Evolutionary conservation across 2,888 invertebrate genomes (phyloP), one percentile per base, ranked within the genome.

Genomic region (Malacosoma neustria): DNA sequence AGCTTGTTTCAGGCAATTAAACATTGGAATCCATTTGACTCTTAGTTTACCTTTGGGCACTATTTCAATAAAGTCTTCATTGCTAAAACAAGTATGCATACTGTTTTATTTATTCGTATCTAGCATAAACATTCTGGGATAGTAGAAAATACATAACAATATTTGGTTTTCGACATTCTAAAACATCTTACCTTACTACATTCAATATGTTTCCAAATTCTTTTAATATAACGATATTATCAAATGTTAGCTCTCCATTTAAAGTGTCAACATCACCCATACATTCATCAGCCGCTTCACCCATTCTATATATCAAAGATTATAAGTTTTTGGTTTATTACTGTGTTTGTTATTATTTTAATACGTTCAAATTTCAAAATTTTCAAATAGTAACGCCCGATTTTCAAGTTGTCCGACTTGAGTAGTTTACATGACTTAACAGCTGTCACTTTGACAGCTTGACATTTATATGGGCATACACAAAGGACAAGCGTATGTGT

Each of bases 11-110:
- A 86, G 51, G 42, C 67, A 77, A 42, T 80, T 71, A 40, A 84
- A 79, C 68, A 82, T 73, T 11, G 73, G 80, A 11, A 72, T 61
- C 87, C 86, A 86, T 63, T 84, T 80, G 0, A 87, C 70, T 41
- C 53, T 67, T 4, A 80, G 45, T 54, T 81, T 80, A 5, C 71
- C 63, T 58, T 79, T 80, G 2, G 80, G 82, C 3, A 84, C 74
- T 35, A 68, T 72, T 49, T 77, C 70, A 4, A 82, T 60, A 49
- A 87, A 85, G 41, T 86, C 85, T 62, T 86, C 84, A 59, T 73
- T 70, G 47, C 87, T 86, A 45, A 2, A 59, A 59, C 31, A 33
- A n/a, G n/a, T n/a, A n/a, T n/a, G n/a, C n/a, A n/a, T n/a, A n/a
- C n/a, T n/a, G n/a, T n/a, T n/a, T n/a, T n/a, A n/a, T n/a, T n/a